These are phyloP conservation scores for Ameiurus melas DNA, from an alignment of 2,113 vertebrate species.

Conservation along the genomic window DNA sequence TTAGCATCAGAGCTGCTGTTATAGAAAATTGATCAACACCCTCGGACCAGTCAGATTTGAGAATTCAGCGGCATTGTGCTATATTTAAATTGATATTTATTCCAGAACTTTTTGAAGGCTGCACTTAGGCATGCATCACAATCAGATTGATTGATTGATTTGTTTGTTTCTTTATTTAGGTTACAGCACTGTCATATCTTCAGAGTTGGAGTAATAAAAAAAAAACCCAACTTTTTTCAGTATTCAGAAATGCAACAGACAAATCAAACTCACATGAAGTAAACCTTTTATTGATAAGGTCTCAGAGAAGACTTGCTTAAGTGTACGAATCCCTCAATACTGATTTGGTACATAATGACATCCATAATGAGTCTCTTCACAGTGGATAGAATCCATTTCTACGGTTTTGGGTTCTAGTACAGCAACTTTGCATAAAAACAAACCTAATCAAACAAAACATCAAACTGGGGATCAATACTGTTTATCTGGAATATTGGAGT, in stretches of 20 bases:
- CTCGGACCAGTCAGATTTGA: background rate
- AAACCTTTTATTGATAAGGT: slow-evolving; percentile 82
- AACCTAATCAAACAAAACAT: slow-evolving; percentile 69
- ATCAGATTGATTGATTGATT: background rate
- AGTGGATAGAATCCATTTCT: slow-evolving; percentile 78
- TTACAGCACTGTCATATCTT: background rate
- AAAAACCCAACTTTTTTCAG: background rate
- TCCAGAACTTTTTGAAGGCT: background rate
- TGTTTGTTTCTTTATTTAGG: background rate
- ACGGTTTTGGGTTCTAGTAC: slow-evolving; percentile 75
- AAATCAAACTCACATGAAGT: slow-evolving; percentile 66
- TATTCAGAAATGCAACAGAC: slow-evolving; percentile 52
- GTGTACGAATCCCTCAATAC: slow-evolving; percentile 79
- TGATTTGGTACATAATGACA: slow-evolving; percentile 83
- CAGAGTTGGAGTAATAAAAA: background rate
- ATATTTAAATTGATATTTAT: background rate
- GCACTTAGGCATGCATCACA: background rate
- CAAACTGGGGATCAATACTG: slow-evolving; percentile 72
- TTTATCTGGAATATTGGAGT: slow-evolving; percentile 77
- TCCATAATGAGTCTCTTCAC: slow-evolving; percentile 81
- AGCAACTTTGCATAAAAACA: slow-evolving; percentile 69
- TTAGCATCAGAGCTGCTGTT: background rate
- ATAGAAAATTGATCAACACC: background rate
- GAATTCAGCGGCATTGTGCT: background rate
- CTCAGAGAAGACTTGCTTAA: slow-evolving; percentile 78